Base-by-base conservation (phyloP, 2,113 vertebrate genomes). In the Cyphomyrus discorhynchus region DNA sequence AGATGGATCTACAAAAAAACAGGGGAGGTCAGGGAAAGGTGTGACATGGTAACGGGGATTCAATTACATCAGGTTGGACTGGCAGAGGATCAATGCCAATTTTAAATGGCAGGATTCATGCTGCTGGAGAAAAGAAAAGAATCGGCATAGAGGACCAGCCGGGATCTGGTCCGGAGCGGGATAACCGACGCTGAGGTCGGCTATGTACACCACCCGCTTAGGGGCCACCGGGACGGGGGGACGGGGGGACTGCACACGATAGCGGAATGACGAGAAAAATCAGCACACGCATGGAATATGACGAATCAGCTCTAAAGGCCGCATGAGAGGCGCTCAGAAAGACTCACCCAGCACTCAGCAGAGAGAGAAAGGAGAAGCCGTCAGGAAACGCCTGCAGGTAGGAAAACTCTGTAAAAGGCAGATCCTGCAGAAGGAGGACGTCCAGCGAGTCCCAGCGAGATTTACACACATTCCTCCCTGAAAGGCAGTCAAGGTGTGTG, bases 401-500 rank as follows among this genome's bases (percentile, higher is more conserved):
- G 94, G 94, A 95, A 95, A 95, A 95, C 92, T 94, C 94, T 91
- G 91, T 94, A 94, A 96, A 94, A 92, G 92, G 91, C 89, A 92
- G 89, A 92, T 91, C 90, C 92, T 91, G 92, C 92, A 90, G 88
- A 88, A 47, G 24, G 80, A 39, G 52, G 87, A 90, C 91, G 85
- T 89, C 89, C 15, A 90, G 83, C 56, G 24, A 58, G 19, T 58
- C 49, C 77, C 47, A 83, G 86, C 89, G 86, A 77, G 52, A 85
- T 80, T 87, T 74, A 39, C 42, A 84, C 49, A 62, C 88, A 89
- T 66, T 87, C 89, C 88, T 91, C 31, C 91, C 88, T 77, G 80
- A 92, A 88, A 86, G 46, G 19, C 83, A 47, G 83, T n/a, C 42
- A 24, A 45, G 39, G 35, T 77, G 70, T 58, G 56, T 21, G 53